phyloP scores from a whole-genome alignment of 2,888 invertebrate species.

The Troides oblongomaculatus region DNA sequence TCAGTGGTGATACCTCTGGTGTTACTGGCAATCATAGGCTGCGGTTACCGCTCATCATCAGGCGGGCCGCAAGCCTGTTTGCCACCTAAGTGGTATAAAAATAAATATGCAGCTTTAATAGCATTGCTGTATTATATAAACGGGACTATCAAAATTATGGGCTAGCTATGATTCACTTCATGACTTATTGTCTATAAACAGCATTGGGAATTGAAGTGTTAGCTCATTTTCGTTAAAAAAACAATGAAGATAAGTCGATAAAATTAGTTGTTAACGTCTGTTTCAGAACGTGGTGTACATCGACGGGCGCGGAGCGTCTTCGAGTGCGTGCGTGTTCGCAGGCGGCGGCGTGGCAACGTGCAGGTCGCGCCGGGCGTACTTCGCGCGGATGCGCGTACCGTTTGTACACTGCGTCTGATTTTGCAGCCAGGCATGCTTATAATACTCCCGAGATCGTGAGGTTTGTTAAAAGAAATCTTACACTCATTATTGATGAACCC shows the following conservation, averaged over 20 bases:
- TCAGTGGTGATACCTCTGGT: too few relatives aligned
- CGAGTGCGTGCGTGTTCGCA: slow-evolving; percentile 91
- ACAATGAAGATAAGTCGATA: background rate
- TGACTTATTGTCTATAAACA: too few relatives aligned
- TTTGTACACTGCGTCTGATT: slow-evolving; percentile 83
- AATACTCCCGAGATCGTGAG: slow-evolving; percentile 90
- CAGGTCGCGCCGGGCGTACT: slow-evolving; percentile 95
- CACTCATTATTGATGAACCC: too few relatives aligned
- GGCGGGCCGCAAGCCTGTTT: too few relatives aligned
- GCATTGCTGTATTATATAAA: too few relatives aligned
- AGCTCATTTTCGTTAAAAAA: background rate
- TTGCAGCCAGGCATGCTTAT: slow-evolving; percentile 86
- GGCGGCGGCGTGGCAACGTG: slow-evolving; percentile 95
- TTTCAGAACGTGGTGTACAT: slow-evolving; percentile 86
- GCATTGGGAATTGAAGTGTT: background rate
- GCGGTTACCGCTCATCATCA: too few relatives aligned
- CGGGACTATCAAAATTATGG: too few relatives aligned
- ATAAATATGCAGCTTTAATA: too few relatives aligned
- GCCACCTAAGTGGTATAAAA: too few relatives aligned
- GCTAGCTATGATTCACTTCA: too few relatives aligned
- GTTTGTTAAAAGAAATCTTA: slow-evolving; percentile 42
- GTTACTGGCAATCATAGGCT: too few relatives aligned
- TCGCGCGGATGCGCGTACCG: slow-evolving; percentile 92
- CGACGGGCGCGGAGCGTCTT: slow-evolving; percentile 90
- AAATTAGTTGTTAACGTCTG: background rate